Conservation (phyloP, 2,113 vertebrate species). For the Carlito syrichta region DNA sequence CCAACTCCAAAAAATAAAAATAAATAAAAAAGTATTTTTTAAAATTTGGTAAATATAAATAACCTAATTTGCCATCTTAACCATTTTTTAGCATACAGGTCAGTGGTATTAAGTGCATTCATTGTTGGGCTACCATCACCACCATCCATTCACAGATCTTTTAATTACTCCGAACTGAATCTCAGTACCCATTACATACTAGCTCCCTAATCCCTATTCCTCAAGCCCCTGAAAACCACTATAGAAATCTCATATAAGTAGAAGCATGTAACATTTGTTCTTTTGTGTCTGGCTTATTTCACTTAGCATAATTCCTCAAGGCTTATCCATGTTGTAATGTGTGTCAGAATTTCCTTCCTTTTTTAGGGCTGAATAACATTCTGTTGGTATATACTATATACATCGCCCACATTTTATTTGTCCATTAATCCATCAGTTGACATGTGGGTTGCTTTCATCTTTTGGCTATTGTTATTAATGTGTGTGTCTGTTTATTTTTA, state of each 20-base stretch:
- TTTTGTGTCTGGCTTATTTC: conserved; percentile 13
- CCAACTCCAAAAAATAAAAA: too few relatives aligned
- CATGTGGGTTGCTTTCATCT: not conserved
- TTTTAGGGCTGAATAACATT: conserved; percentile 14
- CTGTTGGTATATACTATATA: too few relatives aligned
- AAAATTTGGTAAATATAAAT: not conserved
- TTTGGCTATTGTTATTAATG: not conserved
- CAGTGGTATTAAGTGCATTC: not conserved
- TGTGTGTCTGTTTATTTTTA: too few relatives aligned
- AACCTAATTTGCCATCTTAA: not conserved
- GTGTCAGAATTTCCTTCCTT: not conserved
- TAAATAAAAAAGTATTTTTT: too few relatives aligned
- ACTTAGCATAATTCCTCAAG: not conserved
- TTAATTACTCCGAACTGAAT: not conserved
- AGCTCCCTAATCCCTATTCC: not conserved
- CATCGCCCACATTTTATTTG: not conserved
- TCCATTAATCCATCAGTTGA: not conserved
- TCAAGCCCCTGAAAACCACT: not conserved
- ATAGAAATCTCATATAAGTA: not conserved
- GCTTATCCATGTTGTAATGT: not conserved
- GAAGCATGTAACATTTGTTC: not conserved
- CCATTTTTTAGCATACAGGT: not conserved
- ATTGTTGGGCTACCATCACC: not conserved
- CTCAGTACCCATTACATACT: not conserved
- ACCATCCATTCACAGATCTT: not conserved